Base-by-base conservation (phyloP, 1,140 invertebrate species). In the Trichoplusia ni region DNA sequence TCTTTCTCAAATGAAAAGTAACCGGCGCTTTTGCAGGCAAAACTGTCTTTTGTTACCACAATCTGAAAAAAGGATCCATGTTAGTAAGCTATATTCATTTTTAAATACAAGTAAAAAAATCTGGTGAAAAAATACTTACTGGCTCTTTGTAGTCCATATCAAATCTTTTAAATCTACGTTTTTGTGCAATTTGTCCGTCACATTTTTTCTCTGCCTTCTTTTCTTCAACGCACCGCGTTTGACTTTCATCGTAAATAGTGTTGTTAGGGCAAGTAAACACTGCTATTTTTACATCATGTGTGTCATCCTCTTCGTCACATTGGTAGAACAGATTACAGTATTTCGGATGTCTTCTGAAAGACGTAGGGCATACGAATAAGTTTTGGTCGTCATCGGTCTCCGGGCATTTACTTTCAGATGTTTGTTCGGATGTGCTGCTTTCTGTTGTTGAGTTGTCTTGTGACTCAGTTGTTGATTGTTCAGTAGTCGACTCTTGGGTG, bases 291-390 rank as follows among this genome's bases (percentile, higher is more conserved):
- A 95, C 86, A 66, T 96, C 94, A 75, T 94, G 93, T 27, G 86
- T 93, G 14, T 93, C 89, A 0, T 91, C 82, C 47, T 92, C 92
- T 60, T 91, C 92, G 9, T 93, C 94, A 79, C 96, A 97, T 81
- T 97, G 95, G 74, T 97, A 97, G 86, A 97, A 96, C 35, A 95
- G 82, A 79, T 96, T 95, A 75, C 96, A 97, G 73, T 95, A 94
- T 80, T 96, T 95, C 0, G 96, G 95, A 92, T 97, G 95, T 66
- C 95, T 92, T 74, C 92, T 92, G 86, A 97, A 97, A 27, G 95
- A 95, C 27, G 95, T 95, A 9, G 95, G 95, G 78, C 96, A 97
- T 2, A 95, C 93, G 40, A 95, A 92, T 4, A 93, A 82, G 58
- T 94, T 90, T 87, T 97, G 95, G 59, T 95, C 93, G 4, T 93